Conservation (phyloP, 2,113 vertebrate genomes). For the Glaucidium brasilianum region DNA sequence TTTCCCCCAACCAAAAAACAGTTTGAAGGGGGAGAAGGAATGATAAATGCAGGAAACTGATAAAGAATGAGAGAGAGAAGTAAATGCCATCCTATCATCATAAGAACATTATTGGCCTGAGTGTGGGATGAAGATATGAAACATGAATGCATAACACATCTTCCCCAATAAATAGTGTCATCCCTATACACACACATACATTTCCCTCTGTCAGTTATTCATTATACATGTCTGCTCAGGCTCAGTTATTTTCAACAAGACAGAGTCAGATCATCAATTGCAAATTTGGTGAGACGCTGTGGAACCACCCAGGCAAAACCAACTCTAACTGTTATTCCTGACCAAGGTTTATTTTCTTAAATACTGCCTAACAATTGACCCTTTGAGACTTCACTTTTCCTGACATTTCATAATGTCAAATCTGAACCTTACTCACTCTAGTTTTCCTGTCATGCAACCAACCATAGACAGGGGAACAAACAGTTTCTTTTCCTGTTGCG, state of each 20-base stretch:
- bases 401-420: background rate
- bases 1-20: background rate
- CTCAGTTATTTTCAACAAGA: background rate
- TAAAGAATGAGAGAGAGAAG: background rate
- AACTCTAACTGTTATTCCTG: background rate
- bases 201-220: background rate
- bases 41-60: background rate
- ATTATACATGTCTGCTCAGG: background rate
- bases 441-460: slow-evolving; percentile 34
- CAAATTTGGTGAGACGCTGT: background rate
- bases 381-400: background rate
- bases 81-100: background rate
- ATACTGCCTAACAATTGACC: background rate
- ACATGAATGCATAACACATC: background rate
- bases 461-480: background rate
- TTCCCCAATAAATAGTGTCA: background rate
- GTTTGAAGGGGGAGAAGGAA: background rate
- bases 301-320: background rate
- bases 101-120: background rate
- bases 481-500: background rate
- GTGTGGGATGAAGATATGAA: background rate
- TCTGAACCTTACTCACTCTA: background rate
- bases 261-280: background rate
- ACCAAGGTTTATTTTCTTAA: background rate
- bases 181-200: background rate